Evolutionary conservation across 2,888 invertebrate species (phyloP).

Genomic region (Leptothorax acervorum): DNA sequence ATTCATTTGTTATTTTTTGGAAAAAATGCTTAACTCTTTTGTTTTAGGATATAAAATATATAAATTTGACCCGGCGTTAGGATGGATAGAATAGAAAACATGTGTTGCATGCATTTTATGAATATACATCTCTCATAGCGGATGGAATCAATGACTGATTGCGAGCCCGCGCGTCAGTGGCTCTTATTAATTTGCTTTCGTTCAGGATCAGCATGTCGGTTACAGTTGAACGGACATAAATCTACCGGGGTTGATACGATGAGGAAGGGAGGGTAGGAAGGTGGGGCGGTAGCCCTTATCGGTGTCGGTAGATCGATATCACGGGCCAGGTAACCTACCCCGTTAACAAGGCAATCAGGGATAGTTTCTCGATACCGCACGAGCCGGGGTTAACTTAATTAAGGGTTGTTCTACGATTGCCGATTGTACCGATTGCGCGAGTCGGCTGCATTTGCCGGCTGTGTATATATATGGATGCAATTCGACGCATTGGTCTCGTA

Average conservation of each 20-base stretch:
- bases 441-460: slow-evolving; percentile 62
- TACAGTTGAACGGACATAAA: slow-evolving; percentile 75
- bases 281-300: slow-evolving; percentile 80
- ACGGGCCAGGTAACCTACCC: slow-evolving; percentile 81
- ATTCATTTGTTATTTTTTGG: background rate
- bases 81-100: background rate
- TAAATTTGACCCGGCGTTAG: background rate
- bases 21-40: background rate
- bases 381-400: slow-evolving; percentile 83
- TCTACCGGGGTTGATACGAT: slow-evolving; percentile 69
- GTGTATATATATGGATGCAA: slow-evolving; percentile 29
- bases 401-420: slow-evolving; percentile 83
- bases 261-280: slow-evolving; percentile 50
- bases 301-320: slow-evolving; percentile 81
- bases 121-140: background rate
- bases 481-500: slow-evolving; percentile 22
- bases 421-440: slow-evolving; percentile 77
- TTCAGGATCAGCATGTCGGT: slow-evolving; percentile 46
- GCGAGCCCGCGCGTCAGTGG: slow-evolving; percentile 6
- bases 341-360: slow-evolving; percentile 84
- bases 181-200: slow-evolving; percentile 66
- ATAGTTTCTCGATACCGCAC: slow-evolving; percentile 82
- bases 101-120: background rate
- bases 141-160: slow-evolving; percentile 8
- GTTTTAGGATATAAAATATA: background rate